Conservation (phyloP, 2,113 vertebrate species). For the Sinocyclocheilus rhinocerous region DNA sequence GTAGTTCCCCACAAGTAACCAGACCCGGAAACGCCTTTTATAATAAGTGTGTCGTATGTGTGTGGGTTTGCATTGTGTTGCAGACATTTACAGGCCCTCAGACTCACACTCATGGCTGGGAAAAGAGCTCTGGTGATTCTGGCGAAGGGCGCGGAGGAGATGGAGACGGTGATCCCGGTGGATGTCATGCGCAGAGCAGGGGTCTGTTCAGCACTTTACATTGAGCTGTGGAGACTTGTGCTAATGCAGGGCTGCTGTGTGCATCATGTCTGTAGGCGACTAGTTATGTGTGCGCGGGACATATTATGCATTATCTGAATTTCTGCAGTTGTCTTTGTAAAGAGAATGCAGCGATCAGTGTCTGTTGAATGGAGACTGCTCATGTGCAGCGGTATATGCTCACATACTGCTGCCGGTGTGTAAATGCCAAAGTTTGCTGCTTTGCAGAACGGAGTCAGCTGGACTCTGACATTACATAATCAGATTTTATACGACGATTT, state of each 20-base stretch:
- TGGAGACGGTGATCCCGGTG: constrained; percentile 95
- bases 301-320: not conserved
- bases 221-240: not conserved
- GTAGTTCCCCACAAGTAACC: not conserved
- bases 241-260: not conserved
- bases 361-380: not conserved
- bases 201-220: constrained; percentile 74
- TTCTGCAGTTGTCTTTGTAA: not conserved
- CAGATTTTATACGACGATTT: not conserved
- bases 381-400: not conserved
- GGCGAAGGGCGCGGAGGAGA: constrained; percentile 94
- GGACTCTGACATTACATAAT: constrained; percentile 22
- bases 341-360: not conserved
- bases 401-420: not conserved
- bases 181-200: constrained; percentile 95
- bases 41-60: not conserved
- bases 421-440: constrained; percentile 49
- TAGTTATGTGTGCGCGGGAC: not conserved
- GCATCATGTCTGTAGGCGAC: not conserved
- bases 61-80: not conserved
- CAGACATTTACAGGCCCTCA: not conserved
- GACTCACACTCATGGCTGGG: constrained; percentile 78
- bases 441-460: not conserved
- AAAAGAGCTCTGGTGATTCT: constrained; percentile 92
- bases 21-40: constrained; percentile 5